Conservation (phyloP, 2,797 vertebrate species). For the Rhabdomys pumilio region DNA sequence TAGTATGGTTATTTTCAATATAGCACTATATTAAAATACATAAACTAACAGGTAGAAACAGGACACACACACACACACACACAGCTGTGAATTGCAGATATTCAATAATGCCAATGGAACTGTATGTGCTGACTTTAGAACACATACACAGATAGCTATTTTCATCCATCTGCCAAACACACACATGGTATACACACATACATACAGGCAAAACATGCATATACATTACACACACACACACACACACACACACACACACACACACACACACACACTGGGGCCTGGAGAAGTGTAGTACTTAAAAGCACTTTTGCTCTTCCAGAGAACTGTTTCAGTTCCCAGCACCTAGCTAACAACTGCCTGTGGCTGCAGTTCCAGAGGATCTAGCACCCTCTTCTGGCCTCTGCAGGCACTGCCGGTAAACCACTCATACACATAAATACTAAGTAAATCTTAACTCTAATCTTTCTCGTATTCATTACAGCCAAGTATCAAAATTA, state of each 20-base stretch:
- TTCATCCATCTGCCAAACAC: not conserved
- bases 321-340: not conserved
- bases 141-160: not conserved
- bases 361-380: not conserved
- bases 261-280: not conserved
- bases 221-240: not conserved
- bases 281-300: not conserved
- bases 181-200: not conserved
- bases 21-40: constrained; percentile 22
- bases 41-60: constrained; percentile 25
- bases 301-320: not conserved
- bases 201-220: not conserved
- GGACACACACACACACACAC: not conserved
- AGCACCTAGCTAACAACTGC: not conserved
- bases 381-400: not conserved
- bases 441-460: not conserved
- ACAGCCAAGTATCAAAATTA: constrained; percentile 44
- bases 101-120: not conserved
- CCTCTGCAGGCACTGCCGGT: not conserved
- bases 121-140: not conserved
- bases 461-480: constrained; percentile 56
- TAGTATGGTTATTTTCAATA: constrained; percentile 56
- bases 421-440: not conserved
- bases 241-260: not conserved
- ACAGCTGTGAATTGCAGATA: not conserved